Evolutionary conservation across 2,113 vertebrate genomes (phyloP).

Genomic region (Nansenia antarctica): DNA sequence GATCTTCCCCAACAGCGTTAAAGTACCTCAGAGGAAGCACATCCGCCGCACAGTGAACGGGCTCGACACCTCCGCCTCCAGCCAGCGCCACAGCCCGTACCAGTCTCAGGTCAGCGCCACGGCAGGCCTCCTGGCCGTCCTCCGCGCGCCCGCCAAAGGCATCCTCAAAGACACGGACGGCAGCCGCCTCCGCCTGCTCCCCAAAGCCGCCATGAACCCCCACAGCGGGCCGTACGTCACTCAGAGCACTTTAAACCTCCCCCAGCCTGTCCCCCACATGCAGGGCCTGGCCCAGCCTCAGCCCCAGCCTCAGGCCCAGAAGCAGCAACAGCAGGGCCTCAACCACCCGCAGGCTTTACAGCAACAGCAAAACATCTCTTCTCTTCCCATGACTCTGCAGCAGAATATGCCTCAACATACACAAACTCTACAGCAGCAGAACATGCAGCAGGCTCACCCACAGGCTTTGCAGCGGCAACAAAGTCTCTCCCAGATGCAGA

Average conservation of each 20-base stretch:
- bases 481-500: neutral
- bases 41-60: constrained; percentile 97
- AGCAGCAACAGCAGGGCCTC: constrained; percentile 64
- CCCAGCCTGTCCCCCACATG: constrained; percentile 72
- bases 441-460: constrained; percentile 17
- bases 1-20: constrained; percentile 98
- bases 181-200: constrained; percentile 82
- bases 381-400: constrained; percentile 51
- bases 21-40: constrained; percentile 98
- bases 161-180: constrained; percentile 90
- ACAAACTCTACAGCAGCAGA: constrained; percentile 11
- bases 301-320: constrained; percentile 48
- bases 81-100: constrained; percentile 94
- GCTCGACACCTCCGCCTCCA: constrained; percentile 87
- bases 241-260: constrained; percentile 97
- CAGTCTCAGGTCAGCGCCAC: constrained; percentile 89
- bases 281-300: constrained; percentile 83
- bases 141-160: constrained; percentile 87
- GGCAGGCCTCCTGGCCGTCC: constrained; percentile 93
- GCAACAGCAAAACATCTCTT: constrained; percentile 41
- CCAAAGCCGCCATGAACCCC: constrained; percentile 91
- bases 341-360: constrained; percentile 54
- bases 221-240: constrained; percentile 83
- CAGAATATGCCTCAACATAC: constrained; percentile 48
- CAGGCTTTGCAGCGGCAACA: constrained; percentile 52